Evolutionary conservation across 92 coral and sea anemone species (phyloP).

Genomic region (Diadumene lineata): DNA sequence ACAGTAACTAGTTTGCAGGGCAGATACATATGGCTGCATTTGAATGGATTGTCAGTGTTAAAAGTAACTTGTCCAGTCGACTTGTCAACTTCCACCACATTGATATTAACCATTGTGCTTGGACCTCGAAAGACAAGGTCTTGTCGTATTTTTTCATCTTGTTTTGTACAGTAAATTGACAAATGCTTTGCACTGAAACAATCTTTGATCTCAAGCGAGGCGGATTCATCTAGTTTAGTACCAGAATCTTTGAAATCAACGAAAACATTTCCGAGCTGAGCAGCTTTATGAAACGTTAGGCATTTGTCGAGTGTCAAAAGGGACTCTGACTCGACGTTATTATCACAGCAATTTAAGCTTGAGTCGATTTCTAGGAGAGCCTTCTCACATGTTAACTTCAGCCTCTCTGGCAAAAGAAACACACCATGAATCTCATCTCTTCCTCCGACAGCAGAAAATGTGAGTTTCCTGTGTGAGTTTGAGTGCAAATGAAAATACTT

Average conservation of each 20-base stretch:
- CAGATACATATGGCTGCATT: constrained; percentile 46
- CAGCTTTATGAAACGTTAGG: constrained; percentile 35
- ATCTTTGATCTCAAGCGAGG: constrained; percentile 40
- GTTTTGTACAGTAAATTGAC: constrained; percentile 8
- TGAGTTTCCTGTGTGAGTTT: constrained; percentile 37
- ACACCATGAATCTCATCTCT: constrained; percentile 26
- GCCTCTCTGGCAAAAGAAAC: constrained; percentile 50
- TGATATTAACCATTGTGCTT: constrained; percentile 21
- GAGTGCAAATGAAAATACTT: constrained; percentile 42
- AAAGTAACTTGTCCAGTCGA: constrained; percentile 43
- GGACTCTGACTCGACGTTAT: constrained; percentile 38
- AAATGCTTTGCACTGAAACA: constrained; percentile 39
- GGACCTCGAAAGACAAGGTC: constrained; percentile 42
- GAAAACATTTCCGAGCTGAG: constrained; percentile 33
- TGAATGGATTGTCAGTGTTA: constrained; percentile 37
- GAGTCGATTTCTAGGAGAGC: constrained; percentile 48
- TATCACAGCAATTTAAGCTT: constrained; percentile 32
- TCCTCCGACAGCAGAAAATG: constrained; percentile 54
- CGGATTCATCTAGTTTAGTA: constrained; percentile 12
- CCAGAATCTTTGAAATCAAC: constrained; percentile 41
- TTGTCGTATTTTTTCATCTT: constrained; percentile 15
- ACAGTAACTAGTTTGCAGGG: constrained; percentile 43
- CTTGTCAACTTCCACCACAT: constrained; percentile 39
- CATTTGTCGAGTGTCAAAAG: constrained; percentile 31
- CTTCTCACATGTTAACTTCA: constrained; percentile 42